Evolutionary conservation across 2,888 invertebrate genomes (phyloP), one percentile per base, ranked within the genome.

Genomic region (Trichogramma dendrolimi): DNA sequence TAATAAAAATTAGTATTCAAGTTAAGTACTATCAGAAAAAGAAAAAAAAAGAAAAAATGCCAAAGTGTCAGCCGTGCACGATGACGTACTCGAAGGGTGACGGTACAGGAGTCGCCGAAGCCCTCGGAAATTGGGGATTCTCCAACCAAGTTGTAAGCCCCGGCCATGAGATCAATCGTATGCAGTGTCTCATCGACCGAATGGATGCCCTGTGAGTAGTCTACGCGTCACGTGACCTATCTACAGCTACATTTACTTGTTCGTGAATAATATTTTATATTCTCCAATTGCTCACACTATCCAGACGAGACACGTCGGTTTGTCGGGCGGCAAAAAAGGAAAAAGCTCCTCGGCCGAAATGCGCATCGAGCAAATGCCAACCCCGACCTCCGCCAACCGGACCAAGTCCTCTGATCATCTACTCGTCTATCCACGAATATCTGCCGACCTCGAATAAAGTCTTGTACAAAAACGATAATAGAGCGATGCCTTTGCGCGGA

Each of bases 41-140:
- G 53, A 46, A n/a, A 51, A 51, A 51, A 51, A 38, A 51, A 42
- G 8, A 6, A 53, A 59, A 46, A 61, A 58, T 59, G 61, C 5
- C 42, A 42, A 8, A 8, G 11, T 63, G 63, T 27, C 49, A 1
- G 58, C 66, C 69, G 2, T 74, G 73, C 39, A 67, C 66, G 2
- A 44, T 66, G 5, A 71, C 74, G 57, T 75, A 68, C 70, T 75
- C 75, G 4, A 66, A 60, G 56, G 74, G 73, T 3, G 60, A 68
- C 58, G 73, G 73, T 1, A 72, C 69, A 0, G 74, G 75, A 8
- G 73, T 72, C 4, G 73, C 75, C 2, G 75, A 78, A 61, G 73
- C 75, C 3, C 58, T 77, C 44, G 75, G 75, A 39, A 76, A 75
- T 66, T 78, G 77, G 78, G 77, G 76, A 4, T 78, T 78, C 60